Conservation (phyloP, 2,888 invertebrate species). For the Drosophila emarginata region DNA sequence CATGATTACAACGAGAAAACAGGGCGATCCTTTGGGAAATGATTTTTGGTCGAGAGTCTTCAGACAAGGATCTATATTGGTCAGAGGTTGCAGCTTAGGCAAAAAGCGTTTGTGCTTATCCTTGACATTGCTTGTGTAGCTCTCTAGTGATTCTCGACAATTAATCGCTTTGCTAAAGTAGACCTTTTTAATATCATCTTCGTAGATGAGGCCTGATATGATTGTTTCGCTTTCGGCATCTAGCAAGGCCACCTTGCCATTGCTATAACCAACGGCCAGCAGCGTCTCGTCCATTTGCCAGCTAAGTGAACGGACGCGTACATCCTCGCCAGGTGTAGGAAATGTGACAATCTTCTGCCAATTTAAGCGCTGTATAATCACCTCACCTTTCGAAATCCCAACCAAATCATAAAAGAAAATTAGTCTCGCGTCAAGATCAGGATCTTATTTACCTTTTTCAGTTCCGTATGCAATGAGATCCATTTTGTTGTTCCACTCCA, state of each 20-base stretch:
- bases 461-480: slow-evolving; percentile 95
- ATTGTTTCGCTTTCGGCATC: slow-evolving; percentile 94
- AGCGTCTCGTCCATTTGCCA: slow-evolving; percentile 98
- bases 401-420: neutral
- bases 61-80: slow-evolving; percentile 84
- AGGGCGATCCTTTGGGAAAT: slow-evolving; percentile 86
- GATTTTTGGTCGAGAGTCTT: slow-evolving; percentile 83
- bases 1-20: slow-evolving; percentile 91
- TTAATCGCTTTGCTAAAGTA: slow-evolving; percentile 86
- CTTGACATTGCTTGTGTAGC: slow-evolving; percentile 60
- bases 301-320: slow-evolving; percentile 89
- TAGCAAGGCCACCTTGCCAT: slow-evolving; percentile 88
- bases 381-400: slow-evolving; percentile 86
- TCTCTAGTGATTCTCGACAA: slow-evolving; percentile 59
- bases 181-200: slow-evolving; percentile 87
- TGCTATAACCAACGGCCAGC: slow-evolving; percentile 86
- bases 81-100: slow-evolving; percentile 84
- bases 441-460: slow-evolving; percentile 86
- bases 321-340: slow-evolving; percentile 89
- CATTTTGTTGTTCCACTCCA: slow-evolving; percentile 97
- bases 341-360: slow-evolving; percentile 97
- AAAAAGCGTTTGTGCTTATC: slow-evolving; percentile 82
- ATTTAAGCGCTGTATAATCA: slow-evolving; percentile 92
- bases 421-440: neutral
- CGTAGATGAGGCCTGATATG: slow-evolving; percentile 86